Percentiles rank a stretch among this genome's conserved stretches.
These are phyloP conservation scores for Cephalopholis sonnerati DNA, from an alignment of 2,113 vertebrate species.

Conservation along the genomic window DNA sequence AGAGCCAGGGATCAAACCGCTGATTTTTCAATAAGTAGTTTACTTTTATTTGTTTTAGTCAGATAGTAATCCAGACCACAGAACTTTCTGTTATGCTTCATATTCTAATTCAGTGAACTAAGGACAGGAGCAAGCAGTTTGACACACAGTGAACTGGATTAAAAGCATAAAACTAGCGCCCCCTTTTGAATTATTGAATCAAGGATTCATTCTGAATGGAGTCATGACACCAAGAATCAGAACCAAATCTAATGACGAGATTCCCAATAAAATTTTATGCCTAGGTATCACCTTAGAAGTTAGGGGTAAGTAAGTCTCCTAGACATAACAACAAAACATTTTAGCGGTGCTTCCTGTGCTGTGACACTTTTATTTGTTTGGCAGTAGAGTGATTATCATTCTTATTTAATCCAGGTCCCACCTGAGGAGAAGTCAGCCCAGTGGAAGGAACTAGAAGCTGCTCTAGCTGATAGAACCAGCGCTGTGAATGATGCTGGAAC, in stretches of 20 bases:
- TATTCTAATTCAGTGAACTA: no score
- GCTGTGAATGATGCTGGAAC: conserved; percentile 89
- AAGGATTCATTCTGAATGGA: not conserved
- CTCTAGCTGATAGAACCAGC: conserved; percentile 87
- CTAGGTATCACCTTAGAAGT: not conserved
- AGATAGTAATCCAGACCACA: no score
- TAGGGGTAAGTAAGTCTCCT: not conserved
- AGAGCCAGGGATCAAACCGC: no score
- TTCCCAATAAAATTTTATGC: not conserved
- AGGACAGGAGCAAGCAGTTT: no score
- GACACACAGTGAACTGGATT: no score
- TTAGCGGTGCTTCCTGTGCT: not conserved
- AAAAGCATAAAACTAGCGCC: not conserved
- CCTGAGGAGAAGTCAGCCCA: conserved; percentile 89
- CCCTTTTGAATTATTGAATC: not conserved
- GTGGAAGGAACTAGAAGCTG: conserved; percentile 92
- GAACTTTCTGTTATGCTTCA: no score
- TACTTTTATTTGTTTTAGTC: no score
- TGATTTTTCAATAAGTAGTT: no score
- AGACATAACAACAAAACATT: not conserved
- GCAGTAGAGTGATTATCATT: conserved; percentile 13
- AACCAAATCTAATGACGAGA: not conserved
- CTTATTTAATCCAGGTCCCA: conserved; percentile 76
- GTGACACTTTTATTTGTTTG: not conserved
- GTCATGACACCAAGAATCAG: no score